Base-by-base conservation (phyloP, 2,113 vertebrate genomes). In the Dendropsophus ebraccatus region DNA sequence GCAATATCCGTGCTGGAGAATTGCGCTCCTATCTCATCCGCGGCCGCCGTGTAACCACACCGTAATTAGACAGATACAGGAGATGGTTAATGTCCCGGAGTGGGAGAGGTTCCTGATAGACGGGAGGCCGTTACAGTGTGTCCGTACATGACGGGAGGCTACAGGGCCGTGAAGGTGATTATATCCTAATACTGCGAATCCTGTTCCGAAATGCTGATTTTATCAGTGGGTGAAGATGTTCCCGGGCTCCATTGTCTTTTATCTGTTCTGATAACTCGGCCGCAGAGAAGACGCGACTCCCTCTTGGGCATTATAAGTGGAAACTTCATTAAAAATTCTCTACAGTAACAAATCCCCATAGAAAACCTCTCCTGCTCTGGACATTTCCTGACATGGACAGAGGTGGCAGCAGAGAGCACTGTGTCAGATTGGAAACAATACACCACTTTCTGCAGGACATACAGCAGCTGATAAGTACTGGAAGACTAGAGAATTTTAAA, bases 11-110 rank as follows among this genome's bases (percentile, higher is more conserved):
- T 11, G 50, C 23, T 11, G 28, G 37, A 67, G 65, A 81, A 81
- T 41, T 19, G 13, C 21, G 56, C 56, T 2, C 30, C 32, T 62
- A 62, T 21, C 56, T 35, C 35, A 62, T 67, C 58, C 12, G 58
- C 79, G 4, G n/a, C 62, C 23, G n/a, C 65, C 13, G 41, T 75
- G 49, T 75, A 49, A 75, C 16, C 4, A 73, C 70, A n/a, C 70
- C 70, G 45, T 73, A 81, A 81, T 81, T 81, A 81, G 78, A 65
- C 54, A 45, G 37, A 50, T 30, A 17, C 30, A 19, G 65, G 65
- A 67, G 41, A 45, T 49, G 5, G 72, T 45, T 73, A 73, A 73
- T 41, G 69, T 45, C 8, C 69, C 45, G 69, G 69, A n/a, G 23
- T 41, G 6, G 10, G 58, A 32, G 65, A 69, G 65, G 16, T 35